Percentiles rank a stretch among this genome's conserved stretches.
phyloP scores from a whole-genome alignment of 2,113 vertebrate genomes.

The Otocyon megalotis region DNA sequence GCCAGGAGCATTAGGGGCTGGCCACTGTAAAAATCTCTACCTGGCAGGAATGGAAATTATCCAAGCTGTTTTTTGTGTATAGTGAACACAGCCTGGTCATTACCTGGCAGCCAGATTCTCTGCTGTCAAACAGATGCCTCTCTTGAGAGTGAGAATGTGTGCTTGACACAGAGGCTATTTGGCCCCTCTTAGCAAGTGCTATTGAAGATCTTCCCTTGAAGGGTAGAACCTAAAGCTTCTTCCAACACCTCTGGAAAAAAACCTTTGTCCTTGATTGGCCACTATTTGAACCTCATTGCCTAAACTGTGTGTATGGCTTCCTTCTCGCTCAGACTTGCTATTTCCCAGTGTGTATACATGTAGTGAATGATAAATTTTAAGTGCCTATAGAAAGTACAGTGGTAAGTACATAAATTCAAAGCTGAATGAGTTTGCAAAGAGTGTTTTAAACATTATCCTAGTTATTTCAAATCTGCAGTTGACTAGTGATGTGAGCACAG shows the following conservation, averaged over 20 bases:
- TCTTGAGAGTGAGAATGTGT: not conserved
- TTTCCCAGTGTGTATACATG: not conserved
- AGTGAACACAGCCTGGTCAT: slow-evolving; percentile 39
- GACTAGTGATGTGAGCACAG: slow-evolving; percentile 9
- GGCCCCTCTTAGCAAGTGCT: not conserved
- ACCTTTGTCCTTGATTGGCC: not conserved
- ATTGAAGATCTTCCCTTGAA: not conserved
- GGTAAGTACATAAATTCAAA: slow-evolving; percentile 8
- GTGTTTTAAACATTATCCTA: slow-evolving; percentile 53
- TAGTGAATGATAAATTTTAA: slow-evolving; percentile 59
- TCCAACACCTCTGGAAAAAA: not conserved
- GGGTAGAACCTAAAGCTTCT: not conserved
- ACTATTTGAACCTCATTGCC: slow-evolving; percentile 20
- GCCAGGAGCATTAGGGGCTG: not conserved
- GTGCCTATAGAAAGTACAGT: not conserved
- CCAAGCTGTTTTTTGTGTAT: not conserved
- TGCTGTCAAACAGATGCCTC: not conserved
- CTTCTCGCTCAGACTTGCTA: not conserved
- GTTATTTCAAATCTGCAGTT: slow-evolving; percentile 41
- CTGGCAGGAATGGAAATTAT: not conserved
- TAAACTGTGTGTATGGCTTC: not conserved
- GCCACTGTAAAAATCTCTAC: slow-evolving; percentile 32
- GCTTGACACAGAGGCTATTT: not conserved
- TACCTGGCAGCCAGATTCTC: not conserved
- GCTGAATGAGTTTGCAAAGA: not conserved